Evolutionary conservation across 2,888 invertebrate species (phyloP).

Genomic region (Mythimna ferrago): DNA sequence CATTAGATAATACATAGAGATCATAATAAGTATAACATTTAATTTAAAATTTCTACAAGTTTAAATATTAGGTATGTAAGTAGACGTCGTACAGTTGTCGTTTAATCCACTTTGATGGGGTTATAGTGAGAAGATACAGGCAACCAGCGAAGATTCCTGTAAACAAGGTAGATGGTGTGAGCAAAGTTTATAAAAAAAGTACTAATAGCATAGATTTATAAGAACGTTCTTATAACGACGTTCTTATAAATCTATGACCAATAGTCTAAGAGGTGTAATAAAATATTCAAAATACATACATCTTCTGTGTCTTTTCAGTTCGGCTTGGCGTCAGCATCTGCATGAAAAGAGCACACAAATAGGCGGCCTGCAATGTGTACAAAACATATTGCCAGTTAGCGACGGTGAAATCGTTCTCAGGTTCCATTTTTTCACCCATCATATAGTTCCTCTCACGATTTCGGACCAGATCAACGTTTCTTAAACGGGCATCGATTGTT

Average conservation of each 20-base stretch:
- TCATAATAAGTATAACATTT: conserved; percentile 57
- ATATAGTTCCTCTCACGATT: conserved; percentile 42
- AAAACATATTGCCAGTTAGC: conserved; percentile 80
- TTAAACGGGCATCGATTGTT: conserved; percentile 48
- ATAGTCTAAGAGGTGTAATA: neutral
- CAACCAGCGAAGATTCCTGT: conserved; percentile 74
- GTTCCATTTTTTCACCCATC: conserved; percentile 27
- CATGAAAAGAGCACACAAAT: conserved; percentile 76
- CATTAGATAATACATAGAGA: conserved; percentile 41
- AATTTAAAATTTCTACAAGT: conserved; percentile 65
- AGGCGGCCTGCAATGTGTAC: conserved; percentile 81
- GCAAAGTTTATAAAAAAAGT: neutral
- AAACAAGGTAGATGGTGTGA: conserved; percentile 57
- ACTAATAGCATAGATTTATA: neutral
- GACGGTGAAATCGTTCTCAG: conserved; percentile 40
- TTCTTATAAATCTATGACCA: too few relatives aligned
- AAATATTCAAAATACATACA: conserved; percentile 52
- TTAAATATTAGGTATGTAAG: conserved; percentile 36
- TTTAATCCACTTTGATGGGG: conserved; percentile 79
- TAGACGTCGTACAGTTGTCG: conserved; percentile 16
- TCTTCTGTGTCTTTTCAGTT: conserved; percentile 63
- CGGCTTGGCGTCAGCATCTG: conserved; percentile 71
- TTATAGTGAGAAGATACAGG: conserved; percentile 62
- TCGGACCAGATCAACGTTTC: conserved; percentile 46
- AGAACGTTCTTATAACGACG: too few relatives aligned